Conservation (phyloP, 2,797 vertebrate species). For the Sebastes nivosus region DNA sequence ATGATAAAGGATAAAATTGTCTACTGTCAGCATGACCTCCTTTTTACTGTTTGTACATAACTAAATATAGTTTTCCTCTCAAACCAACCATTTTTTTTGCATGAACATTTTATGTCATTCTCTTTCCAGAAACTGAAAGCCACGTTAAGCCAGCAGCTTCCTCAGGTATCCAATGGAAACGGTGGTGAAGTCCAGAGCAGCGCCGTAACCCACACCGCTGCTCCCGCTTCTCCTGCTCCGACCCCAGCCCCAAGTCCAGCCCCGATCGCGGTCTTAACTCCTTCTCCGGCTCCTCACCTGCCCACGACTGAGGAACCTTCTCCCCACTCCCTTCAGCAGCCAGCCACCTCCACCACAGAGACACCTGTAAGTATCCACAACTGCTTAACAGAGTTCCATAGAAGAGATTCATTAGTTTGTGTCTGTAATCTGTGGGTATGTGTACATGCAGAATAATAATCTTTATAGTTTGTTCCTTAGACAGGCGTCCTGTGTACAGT, state of each 20-base stretch:
- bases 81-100: neutral
- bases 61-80: neutral
- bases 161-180: conserved; percentile 95
- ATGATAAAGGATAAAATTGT: neutral
- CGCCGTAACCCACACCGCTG: conserved; percentile 85
- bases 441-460: neutral
- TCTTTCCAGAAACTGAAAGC: conserved; percentile 88
- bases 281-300: conserved; percentile 55
- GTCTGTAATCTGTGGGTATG: neutral
- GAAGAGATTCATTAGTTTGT: neutral
- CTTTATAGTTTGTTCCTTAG: neutral
- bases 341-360: conserved; percentile 97
- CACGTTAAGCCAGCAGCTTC: conserved; percentile 90
- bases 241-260: conserved; percentile 48
- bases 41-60: neutral
- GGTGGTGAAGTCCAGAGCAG: conserved; percentile 88
- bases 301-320: conserved; percentile 87
- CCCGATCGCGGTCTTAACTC: conserved; percentile 19
- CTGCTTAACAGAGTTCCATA: neutral
- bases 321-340: conserved; percentile 92
- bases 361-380: conserved; percentile 87
- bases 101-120: conserved; percentile 3
- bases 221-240: conserved; percentile 81
- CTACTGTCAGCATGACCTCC: neutral
- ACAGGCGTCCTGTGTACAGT: neutral